Conservation (phyloP, 2,797 vertebrate genomes). For the Agapornis canus region DNA sequence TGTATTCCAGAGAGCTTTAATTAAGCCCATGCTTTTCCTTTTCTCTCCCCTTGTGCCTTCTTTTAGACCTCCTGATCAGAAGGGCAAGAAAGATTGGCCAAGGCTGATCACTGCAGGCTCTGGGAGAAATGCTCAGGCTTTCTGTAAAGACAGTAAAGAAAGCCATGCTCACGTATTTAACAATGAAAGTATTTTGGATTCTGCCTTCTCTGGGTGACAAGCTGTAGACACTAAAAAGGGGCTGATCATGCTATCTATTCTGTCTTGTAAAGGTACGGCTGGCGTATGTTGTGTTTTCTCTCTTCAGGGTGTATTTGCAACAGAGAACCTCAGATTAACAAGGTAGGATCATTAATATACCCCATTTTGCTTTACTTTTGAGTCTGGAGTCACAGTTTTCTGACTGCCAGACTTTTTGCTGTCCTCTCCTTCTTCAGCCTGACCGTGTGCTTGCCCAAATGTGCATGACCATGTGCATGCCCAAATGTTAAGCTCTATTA, state of each 20-base stretch:
- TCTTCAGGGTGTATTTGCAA: neutral
- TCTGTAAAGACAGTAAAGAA: neutral
- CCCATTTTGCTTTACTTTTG: neutral
- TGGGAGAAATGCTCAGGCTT: neutral
- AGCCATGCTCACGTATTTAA: neutral
- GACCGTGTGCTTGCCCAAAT: neutral
- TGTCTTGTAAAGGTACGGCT: neutral
- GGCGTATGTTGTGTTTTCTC: neutral
- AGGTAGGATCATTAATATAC: neutral
- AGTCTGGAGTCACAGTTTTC: neutral
- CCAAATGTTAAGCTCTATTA: conserved; percentile 36
- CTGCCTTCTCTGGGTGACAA: neutral
- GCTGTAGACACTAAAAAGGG: neutral
- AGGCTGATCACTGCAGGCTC: neutral
- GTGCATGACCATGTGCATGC: neutral
- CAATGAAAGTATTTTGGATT: neutral
- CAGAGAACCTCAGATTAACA: neutral
- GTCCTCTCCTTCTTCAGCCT: neutral
- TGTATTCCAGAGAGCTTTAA: neutral
- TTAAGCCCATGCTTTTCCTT: neutral
- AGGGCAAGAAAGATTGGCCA: neutral
- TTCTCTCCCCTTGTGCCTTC: neutral
- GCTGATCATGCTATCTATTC: neutral
- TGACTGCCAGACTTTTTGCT: neutral
- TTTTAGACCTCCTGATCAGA: neutral